phyloP scores from a whole-genome alignment of 2,888 invertebrate genomes.

The Cyaniris semiargus region DNA sequence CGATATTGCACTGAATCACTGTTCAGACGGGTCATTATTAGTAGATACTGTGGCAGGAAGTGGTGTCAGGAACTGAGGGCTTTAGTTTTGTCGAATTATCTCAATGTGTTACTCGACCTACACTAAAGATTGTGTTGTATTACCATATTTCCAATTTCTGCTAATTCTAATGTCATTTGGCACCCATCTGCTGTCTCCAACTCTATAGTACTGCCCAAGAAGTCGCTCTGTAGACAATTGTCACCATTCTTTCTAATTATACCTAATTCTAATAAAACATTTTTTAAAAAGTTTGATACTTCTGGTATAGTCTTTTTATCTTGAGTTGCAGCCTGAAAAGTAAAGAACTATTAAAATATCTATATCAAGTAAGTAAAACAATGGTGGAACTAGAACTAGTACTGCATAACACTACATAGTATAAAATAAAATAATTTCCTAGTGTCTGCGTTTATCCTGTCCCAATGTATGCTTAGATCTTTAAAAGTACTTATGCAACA shows the following conservation, averaged over 20 bases:
- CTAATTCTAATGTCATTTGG: slow-evolving; percentile 53
- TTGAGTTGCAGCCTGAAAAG: not conserved
- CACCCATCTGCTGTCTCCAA: slow-evolving; percentile 57
- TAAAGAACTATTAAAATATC: not conserved
- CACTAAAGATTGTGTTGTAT: not conserved
- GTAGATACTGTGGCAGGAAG: too few relatives aligned
- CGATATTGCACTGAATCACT: too few relatives aligned
- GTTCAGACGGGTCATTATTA: too few relatives aligned
- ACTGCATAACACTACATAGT: too few relatives aligned
- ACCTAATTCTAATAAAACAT: slow-evolving; percentile 58
- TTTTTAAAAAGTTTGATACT: slow-evolving; percentile 53
- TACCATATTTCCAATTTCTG: slow-evolving; percentile 54
- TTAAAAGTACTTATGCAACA: too few relatives aligned
- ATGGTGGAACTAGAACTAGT: too few relatives aligned
- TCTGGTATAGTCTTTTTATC: slow-evolving; percentile 41
- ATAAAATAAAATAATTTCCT: too few relatives aligned
- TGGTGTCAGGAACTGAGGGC: too few relatives aligned
- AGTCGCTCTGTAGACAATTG: slow-evolving; percentile 46
- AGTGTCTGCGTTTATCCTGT: too few relatives aligned
- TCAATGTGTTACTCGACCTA: too few relatives aligned
- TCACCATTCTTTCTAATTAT: slow-evolving; percentile 50
- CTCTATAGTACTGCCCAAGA: slow-evolving; percentile 50
- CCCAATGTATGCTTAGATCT: too few relatives aligned
- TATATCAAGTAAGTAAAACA: not conserved
- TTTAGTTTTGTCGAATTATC: too few relatives aligned